Evolutionary conservation across 2,113 vertebrate genomes (phyloP), one percentile per base, ranked within the genome.

Genomic region (Ovis canadensis): DNA sequence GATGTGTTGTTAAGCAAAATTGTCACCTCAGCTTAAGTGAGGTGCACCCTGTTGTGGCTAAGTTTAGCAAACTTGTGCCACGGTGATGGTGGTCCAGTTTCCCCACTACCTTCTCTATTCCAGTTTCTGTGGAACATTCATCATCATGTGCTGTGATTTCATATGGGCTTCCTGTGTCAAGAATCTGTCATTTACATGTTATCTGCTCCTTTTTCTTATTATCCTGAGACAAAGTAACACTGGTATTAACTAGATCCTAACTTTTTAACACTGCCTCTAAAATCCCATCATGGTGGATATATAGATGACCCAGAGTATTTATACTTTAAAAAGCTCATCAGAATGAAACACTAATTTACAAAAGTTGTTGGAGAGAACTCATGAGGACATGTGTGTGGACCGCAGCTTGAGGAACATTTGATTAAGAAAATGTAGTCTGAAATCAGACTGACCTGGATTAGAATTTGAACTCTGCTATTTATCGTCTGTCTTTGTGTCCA

Each of bases 331-430:
- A 92, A 96, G 78, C 15, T 64, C 43, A 52, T 85, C 36, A 80
- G 77, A 91, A 88, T 93, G 90, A 98, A 86, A 81, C 48, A 85
- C 43, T 60, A 91, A 59, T 88, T 95, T 57, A 1, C 64, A 92
- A 83, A 59, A 74, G 6, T 54, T 88, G 57, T 13, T 88, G 57
- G 74, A 60, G 77, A 59, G 54, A 91, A 82, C 45, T 80, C 57
- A 71, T 45, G 64, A 88, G 88, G 82, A 92, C 57, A 27, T 55
- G 16, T 60, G 10, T 94, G 78, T 77, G 67, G 52, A 60, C 29
- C 25, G 91, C 33, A 84, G 43, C 25, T 91, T 98, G 57, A 97
- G 87, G 77, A 92, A 54, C 27, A 83, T 80, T 57, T 25, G 27
- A 10, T 64, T 89, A 57, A 83, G 33, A 90, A 3, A n/a, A 13